Percentiles rank a stretch among this genome's conserved stretches.
These are phyloP conservation scores for Calycopis cecrops DNA, from an alignment of 1,140 invertebrate species.

Conservation along the genomic window DNA sequence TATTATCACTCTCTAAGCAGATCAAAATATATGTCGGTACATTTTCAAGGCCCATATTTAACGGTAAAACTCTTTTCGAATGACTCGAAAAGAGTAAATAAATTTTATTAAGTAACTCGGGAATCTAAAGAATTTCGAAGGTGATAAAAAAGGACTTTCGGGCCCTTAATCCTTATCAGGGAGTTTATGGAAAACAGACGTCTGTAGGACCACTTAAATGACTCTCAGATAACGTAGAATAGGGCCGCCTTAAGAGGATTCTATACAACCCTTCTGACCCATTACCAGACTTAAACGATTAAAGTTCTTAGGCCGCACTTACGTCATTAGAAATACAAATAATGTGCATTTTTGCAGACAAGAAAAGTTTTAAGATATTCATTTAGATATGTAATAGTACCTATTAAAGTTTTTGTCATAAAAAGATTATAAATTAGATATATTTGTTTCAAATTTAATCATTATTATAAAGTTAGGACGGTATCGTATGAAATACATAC, in stretches of 20 bases:
- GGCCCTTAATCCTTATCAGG: constrained; percentile 45
- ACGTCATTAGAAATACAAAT: not conserved
- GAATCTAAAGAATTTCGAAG: constrained; percentile 37
- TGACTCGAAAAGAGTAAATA: constrained; percentile 3
- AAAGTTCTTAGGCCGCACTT: not conserved
- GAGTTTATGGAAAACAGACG: constrained; percentile 48
- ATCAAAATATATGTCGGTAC: no score
- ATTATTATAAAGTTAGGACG: no score
- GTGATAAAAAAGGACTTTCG: constrained; percentile 19
- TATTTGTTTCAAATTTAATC: no score
- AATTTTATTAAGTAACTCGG: constrained; percentile 26
- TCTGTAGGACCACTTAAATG: constrained; percentile 40
- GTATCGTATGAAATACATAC: no score
- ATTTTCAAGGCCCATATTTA: no score
- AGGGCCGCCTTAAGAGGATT: constrained; percentile 29
- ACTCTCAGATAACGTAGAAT: constrained; percentile 27
- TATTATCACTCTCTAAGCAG: no score
- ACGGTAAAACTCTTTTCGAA: no score
- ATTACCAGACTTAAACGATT: constrained; percentile 21
- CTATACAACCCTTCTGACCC: constrained; percentile 20
- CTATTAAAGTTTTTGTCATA: not conserved
- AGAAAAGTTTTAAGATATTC: not conserved
- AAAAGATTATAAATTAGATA: no score
- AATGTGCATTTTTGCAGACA: not conserved
- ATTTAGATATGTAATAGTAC: not conserved